Base-by-base conservation (phyloP, 2,888 invertebrate species). In the Patella ulyssiponensis region DNA sequence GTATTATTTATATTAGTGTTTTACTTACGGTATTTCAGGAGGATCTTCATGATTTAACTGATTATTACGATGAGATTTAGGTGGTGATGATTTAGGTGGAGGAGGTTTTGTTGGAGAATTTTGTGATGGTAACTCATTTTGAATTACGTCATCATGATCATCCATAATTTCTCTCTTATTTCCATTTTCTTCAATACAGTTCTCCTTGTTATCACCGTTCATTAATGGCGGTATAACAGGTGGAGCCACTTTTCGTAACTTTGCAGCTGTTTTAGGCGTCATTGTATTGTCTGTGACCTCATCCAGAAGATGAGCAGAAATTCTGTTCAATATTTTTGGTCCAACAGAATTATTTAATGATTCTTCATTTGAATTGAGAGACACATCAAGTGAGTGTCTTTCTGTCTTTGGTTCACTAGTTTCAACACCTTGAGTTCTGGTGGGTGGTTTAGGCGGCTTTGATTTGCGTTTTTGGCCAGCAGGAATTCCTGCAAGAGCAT, bases 41-140 rank as follows among this genome's bases (percentile, higher is more conserved):
- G 17, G 20, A 23, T n/a, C 23, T 12, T 71, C 14, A 11, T 52
- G 71, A 52, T 23, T 72, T 69, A 12, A 51, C 9, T 71, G 27
- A 14, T 52, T 23, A 27, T 76, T 76, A n/a, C 74, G 75, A n/a
- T 33, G 54, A 11, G 74, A n/a, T 9, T 56, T 70, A 14, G 80
- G 75, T 44, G 79, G 72, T 15, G 81, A 77, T 44, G 83, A 77
- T 23, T 82, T 81, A 12, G 83, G 79, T n/a, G 77, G 80, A 2
- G 79, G 81, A 17, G 82, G 83, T 77, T 79, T 77, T 17, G 74
- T 70, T 56, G 81, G 71, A 74, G 78, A 80, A 15, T 79, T 80
- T 15, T 33, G 69, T 17, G 76, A 73, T 52, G 44, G 73, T 11
- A 33, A 23, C 23, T 56, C 51, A 11, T 56, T 54, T 17, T n/a